These are phyloP conservation scores for Psammodynastes pulverulentus DNA, from an alignment of 2,113 vertebrate species.

Conservation along the genomic window DNA sequence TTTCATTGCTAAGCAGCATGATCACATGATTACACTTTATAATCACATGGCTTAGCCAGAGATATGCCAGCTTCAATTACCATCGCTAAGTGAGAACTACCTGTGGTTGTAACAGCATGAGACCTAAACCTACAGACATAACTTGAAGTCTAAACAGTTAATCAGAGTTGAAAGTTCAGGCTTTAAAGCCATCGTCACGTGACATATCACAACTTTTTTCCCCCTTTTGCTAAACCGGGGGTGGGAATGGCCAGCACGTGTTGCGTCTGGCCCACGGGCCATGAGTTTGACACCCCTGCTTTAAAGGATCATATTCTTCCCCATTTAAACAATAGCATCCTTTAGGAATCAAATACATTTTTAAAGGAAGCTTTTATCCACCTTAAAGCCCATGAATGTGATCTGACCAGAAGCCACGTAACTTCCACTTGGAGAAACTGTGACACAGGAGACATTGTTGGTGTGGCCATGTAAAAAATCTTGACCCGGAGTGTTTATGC, in stretches of 20 bases:
- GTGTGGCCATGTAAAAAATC: slow-evolving; percentile 83
- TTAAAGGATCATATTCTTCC: neutral
- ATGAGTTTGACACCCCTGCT: too few species aligned
- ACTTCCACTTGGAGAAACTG: slow-evolving; percentile 74
- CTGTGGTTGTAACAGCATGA: neutral
- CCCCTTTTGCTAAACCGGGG: too few species aligned
- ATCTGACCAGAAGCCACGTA: slow-evolving; percentile 88
- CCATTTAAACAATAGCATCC: neutral
- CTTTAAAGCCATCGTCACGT: neutral
- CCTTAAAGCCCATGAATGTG: slow-evolving; percentile 86
- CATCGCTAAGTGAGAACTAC: neutral
- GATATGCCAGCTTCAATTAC: neutral
- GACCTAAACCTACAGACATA: neutral
- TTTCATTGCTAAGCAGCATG: neutral
- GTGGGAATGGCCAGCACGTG: too few species aligned
- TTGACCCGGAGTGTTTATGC: slow-evolving; percentile 74
- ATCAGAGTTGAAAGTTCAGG: neutral
- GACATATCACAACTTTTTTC: too few species aligned
- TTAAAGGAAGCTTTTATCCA: slow-evolving; percentile 38
- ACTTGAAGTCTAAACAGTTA: neutral
- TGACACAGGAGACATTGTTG: slow-evolving; percentile 83
- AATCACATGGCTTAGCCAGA: neutral
- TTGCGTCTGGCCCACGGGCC: too few species aligned
- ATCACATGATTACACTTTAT: neutral
- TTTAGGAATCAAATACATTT: neutral